A percentile compares a stretch with the other conserved stretches of the same genome.
Conservation (phyloP, 2,888 invertebrate genomes). For the Pyrochroa serraticornis region DNA sequence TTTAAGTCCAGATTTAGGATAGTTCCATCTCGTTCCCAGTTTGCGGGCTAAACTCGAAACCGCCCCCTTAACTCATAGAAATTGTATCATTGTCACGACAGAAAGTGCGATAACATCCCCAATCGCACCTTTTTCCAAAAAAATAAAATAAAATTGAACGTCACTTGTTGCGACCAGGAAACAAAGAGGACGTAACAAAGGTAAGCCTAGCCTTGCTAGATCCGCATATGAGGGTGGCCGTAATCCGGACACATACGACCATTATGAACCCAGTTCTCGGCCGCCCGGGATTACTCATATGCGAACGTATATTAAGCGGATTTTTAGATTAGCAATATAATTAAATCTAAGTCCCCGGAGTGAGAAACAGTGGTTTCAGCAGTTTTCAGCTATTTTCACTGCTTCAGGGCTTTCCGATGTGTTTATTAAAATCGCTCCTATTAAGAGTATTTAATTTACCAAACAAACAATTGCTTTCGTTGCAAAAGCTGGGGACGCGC, state of each 20-base stretch:
- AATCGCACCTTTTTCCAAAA: constrained; percentile 9
- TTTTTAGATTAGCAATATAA: constrained; percentile 43
- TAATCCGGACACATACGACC: constrained; percentile 33
- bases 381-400: constrained; percentile 15
- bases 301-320: constrained; percentile 40
- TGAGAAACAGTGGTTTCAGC: constrained; percentile 33
- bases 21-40: too few species aligned
- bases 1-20: too few species aligned
- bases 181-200: constrained; percentile 25
- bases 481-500: too few species aligned
- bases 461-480: background rate
- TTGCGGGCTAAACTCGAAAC: background rate
- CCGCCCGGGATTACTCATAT: constrained; percentile 34
- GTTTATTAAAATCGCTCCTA: constrained; percentile 4
- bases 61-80: background rate
- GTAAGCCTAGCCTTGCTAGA: constrained; percentile 21
- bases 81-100: background rate
- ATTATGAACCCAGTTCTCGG: constrained; percentile 30
- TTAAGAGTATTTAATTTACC: background rate
- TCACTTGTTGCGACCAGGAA: constrained; percentile 31
- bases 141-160: constrained; percentile 32
- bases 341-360: constrained; percentile 36
- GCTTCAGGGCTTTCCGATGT: background rate
- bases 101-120: background rate
- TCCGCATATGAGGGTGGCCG: constrained; percentile 27